Percentiles rank a stretch among this genome's conserved stretches.
Evolutionary conservation across 1,140 invertebrate genomes (phyloP).

Genomic region (Drosophila tristis): DNA sequence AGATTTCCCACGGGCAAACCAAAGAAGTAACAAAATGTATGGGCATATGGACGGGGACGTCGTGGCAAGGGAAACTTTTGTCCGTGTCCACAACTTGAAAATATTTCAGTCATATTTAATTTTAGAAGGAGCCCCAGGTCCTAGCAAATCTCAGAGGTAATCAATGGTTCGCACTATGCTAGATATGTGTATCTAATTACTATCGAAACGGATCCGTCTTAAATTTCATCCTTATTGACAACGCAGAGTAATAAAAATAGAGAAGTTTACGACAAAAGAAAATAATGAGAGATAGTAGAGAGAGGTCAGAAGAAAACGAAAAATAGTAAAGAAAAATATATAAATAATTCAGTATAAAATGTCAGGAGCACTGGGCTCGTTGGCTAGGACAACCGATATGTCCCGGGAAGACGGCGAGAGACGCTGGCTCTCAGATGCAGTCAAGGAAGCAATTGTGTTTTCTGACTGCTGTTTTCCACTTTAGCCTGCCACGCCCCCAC

Average conservation of each 20-base stretch:
- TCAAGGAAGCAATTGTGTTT: constrained; percentile 82
- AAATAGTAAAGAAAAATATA: constrained; percentile 64
- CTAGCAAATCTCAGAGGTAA: constrained; percentile 67
- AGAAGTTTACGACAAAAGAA: constrained; percentile 44
- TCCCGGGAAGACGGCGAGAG: constrained; percentile 45
- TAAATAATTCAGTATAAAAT: constrained; percentile 82
- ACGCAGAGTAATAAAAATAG: constrained; percentile 63
- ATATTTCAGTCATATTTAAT: constrained; percentile 82
- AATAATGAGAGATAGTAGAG: constrained; percentile 35
- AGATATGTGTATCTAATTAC: constrained; percentile 57
- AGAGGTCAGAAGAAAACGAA: constrained; percentile 32
- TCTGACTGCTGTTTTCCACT: constrained; percentile 82
- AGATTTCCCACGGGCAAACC: constrained; percentile 77
- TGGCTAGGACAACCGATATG: constrained; percentile 51
- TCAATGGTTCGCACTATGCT: constrained; percentile 51
- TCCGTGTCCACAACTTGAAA: constrained; percentile 81
- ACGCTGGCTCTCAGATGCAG: constrained; percentile 56
- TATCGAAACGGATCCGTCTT: constrained; percentile 50
- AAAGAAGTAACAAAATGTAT: constrained; percentile 56
- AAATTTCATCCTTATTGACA: constrained; percentile 64
- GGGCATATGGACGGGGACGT: constrained; percentile 26
- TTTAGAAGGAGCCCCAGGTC: constrained; percentile 33
- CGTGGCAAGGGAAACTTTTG: constrained; percentile 58
- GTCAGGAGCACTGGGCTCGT: constrained; percentile 60
- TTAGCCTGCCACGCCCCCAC: constrained; percentile 67